A percentile compares a stretch with the other conserved stretches of the same genome.
phyloP scores from a whole-genome alignment of 92 coral and sea anemone species.

The Paragorgia papillata region DNA sequence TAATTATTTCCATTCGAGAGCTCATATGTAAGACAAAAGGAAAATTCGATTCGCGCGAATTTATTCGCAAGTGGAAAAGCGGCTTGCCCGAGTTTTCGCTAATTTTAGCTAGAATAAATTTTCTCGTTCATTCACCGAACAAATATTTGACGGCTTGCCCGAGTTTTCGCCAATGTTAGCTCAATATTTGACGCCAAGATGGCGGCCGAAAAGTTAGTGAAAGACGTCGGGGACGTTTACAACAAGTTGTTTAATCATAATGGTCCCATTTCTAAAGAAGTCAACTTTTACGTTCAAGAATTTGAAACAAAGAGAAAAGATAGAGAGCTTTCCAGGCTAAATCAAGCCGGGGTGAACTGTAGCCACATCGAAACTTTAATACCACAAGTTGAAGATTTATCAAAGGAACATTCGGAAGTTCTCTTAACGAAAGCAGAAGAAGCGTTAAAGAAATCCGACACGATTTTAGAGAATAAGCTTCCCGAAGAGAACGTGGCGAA shows the following conservation, averaged over 20 bases:
- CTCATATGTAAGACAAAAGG: too few species aligned
- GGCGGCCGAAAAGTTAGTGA: constrained; percentile 87
- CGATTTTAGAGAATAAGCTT: constrained; percentile 76
- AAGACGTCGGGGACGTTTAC: constrained; percentile 78
- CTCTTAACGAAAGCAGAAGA: constrained; percentile 67
- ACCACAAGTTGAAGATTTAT: constrained; percentile 64
- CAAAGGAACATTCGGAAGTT: constrained; percentile 56
- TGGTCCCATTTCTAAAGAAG: constrained; percentile 74
- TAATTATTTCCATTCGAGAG: too few species aligned
- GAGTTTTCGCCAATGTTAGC: too few species aligned
- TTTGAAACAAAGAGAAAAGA: constrained; percentile 90
- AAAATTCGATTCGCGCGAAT: too few species aligned
- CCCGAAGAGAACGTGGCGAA: constrained; percentile 64
- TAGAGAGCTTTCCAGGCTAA: constrained; percentile 72
- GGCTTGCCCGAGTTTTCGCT: constrained; percentile 37
- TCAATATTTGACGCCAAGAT: constrained; percentile 58
- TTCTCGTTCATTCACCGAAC: too few species aligned
- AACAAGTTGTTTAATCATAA: constrained; percentile 88
- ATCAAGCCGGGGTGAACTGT: constrained; percentile 66
- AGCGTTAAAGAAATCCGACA: constrained; percentile 79
- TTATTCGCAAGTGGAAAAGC: too few species aligned
- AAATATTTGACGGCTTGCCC: constrained; percentile 35
- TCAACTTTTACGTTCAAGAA: constrained; percentile 81
- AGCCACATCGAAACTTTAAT: constrained; percentile 71
- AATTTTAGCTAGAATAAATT: constrained; percentile 86